Conservation (phyloP, 2,888 invertebrate genomes). For the Caenorhabditis macrosperma region DNA sequence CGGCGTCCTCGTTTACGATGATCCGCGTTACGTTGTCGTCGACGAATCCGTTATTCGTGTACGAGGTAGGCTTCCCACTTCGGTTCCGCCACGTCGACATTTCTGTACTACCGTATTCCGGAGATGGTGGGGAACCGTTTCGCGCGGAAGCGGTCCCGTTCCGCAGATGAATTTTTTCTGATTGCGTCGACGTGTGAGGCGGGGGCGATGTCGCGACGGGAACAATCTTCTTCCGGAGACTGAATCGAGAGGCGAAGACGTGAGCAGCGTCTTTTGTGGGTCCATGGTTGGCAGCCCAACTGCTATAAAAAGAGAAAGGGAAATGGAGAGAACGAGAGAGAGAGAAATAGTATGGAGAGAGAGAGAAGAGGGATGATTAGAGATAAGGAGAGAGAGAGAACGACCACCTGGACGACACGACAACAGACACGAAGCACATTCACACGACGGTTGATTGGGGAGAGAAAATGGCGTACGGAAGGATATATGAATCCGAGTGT, state of each 20-base stretch:
- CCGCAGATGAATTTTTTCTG: constrained; percentile 11
- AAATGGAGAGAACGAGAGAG: constrained; percentile 4
- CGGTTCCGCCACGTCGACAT: constrained; percentile 45
- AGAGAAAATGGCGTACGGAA: neutral
- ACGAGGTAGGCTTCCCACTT: constrained; percentile 2
- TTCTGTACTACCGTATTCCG: constrained; percentile 65
- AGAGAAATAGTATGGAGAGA: constrained; percentile 18
- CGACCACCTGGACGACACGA: constrained; percentile 45
- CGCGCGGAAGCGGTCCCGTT: neutral
- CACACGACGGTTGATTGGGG: neutral
- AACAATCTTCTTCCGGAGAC: constrained; percentile 41
- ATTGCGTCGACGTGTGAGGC: neutral
- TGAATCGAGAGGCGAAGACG: constrained; percentile 50
- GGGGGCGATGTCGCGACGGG: constrained; percentile 1
- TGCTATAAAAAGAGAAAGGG: constrained; percentile 22
- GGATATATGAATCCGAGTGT: too few relatives aligned
- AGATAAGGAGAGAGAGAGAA: constrained; percentile 7
- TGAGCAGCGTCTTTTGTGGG: constrained; percentile 46
- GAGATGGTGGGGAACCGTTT: neutral
- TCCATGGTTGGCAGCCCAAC: constrained; percentile 54
- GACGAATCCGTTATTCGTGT: constrained; percentile 34
- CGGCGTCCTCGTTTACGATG: constrained; percentile 43
- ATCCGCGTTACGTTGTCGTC: constrained; percentile 45
- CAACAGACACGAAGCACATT: neutral
- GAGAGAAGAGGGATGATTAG: neutral